phyloP scores from a whole-genome alignment of 1,140 invertebrate species.

The Danaus plexippus region DNA sequence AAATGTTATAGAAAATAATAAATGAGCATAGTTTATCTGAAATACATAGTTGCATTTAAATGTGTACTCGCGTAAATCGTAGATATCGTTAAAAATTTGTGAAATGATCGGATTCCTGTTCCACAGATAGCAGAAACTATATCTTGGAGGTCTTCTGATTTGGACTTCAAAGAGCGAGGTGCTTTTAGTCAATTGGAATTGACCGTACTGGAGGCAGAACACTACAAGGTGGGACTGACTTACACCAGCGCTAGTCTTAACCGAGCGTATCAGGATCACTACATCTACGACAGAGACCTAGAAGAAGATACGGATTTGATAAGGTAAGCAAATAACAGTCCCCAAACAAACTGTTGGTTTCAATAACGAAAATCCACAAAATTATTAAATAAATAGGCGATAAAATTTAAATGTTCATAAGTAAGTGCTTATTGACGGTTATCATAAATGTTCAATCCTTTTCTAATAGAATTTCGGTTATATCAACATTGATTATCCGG shows the following conservation, averaged over 20 bases:
- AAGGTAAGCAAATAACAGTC: constrained; percentile 26
- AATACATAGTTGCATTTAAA: too few relatives aligned
- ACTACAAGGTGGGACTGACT: constrained; percentile 47
- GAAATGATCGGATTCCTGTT: background rate
- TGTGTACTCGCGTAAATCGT: too few relatives aligned
- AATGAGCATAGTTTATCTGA: too few relatives aligned
- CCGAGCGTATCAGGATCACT: constrained; percentile 44
- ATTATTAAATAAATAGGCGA: background rate
- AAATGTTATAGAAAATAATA: too few relatives aligned
- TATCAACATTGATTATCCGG: too few relatives aligned
- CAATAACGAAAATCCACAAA: background rate
- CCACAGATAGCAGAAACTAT: constrained; percentile 54
- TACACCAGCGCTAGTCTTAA: constrained; percentile 46
- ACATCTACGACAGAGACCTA: constrained; percentile 32
- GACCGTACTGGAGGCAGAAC: constrained; percentile 42
- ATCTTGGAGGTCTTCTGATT: constrained; percentile 37
- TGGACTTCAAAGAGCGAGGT: constrained; percentile 55
- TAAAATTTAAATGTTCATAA: background rate
- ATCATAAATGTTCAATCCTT: too few relatives aligned
- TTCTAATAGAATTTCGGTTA: too few relatives aligned
- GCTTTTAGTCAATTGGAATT: constrained; percentile 54
- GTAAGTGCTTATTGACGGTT: too few relatives aligned
- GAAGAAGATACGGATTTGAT: constrained; percentile 37
- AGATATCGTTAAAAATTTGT: too few relatives aligned
- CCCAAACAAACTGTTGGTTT: background rate